A percentile compares a stretch with the other conserved stretches of the same genome.
Conservation (phyloP, 1,140 invertebrate species). For the Ceratina japonica region DNA sequence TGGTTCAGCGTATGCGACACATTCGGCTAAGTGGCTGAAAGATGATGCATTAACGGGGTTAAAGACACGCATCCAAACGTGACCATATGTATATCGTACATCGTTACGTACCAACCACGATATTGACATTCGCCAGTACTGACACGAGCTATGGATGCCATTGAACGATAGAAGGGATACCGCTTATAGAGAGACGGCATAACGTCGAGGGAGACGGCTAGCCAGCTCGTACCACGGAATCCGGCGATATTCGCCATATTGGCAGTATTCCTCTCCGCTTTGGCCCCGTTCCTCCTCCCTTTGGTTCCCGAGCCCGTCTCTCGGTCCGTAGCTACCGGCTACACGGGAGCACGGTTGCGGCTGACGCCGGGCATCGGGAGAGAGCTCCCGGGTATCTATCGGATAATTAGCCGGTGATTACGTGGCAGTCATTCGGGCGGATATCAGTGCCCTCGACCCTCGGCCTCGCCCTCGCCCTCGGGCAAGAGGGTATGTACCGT, state of each 20-base stretch:
- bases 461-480: constrained; percentile 59
- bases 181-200: not conserved
- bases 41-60: not conserved
- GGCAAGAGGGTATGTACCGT: constrained; percentile 53
- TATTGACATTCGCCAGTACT: constrained; percentile 52
- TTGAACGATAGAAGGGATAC: constrained; percentile 14
- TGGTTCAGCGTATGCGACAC: too few relatives aligned
- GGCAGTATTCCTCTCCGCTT: constrained; percentile 61
- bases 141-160: constrained; percentile 21
- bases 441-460: constrained; percentile 73
- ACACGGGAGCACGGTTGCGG: constrained; percentile 54
- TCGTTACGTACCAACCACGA: constrained; percentile 20
- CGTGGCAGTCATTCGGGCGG: constrained; percentile 75
- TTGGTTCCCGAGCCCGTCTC: constrained; percentile 44
- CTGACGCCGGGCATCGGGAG: constrained; percentile 63
- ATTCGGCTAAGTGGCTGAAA: not conserved
- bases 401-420: constrained; percentile 80
- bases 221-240: constrained; percentile 33
- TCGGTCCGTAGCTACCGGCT: constrained; percentile 32
- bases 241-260: constrained; percentile 62
- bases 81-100: constrained; percentile 15
- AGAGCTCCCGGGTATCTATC: constrained; percentile 74
- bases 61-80: constrained; percentile 1
- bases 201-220: not conserved
- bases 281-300: constrained; percentile 46